phyloP scores from a whole-genome alignment of 2,888 invertebrate genomes.

The Chalcosyrphus nemorum region DNA sequence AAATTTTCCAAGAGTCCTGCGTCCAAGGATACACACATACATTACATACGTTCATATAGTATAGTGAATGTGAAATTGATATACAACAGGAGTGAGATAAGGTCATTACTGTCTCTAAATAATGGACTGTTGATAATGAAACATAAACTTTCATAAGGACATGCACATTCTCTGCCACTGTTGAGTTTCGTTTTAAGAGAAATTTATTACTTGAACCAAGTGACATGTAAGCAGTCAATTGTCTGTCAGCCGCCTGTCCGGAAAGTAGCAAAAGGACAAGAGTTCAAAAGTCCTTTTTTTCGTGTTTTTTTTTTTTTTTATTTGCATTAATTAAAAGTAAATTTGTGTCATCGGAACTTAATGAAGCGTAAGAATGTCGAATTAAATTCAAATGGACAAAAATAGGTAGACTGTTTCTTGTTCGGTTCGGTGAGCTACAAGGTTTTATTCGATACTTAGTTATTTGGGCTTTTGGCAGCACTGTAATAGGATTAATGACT shows the following conservation, averaged over 20 bases:
- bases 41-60: too few relatives aligned
- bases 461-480: conserved; percentile 11
- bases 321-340: conserved; percentile 56
- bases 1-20: conserved; percentile 35
- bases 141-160: conserved; percentile 53
- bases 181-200: conserved; percentile 34
- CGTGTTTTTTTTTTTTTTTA: neutral
- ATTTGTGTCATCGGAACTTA: conserved; percentile 41
- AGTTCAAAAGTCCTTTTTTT: neutral
- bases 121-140: conserved; percentile 62
- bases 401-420: neutral
- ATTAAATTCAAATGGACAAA: neutral
- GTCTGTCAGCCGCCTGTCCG: conserved; percentile 4
- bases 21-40: conserved; percentile 31
- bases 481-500: conserved; percentile 25
- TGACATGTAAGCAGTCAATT: conserved; percentile 35
- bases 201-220: conserved; percentile 37
- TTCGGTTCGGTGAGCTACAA: neutral
- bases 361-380: conserved; percentile 22
- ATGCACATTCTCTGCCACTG: conserved; percentile 13
- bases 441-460: neutral
- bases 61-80: conserved; percentile 22
- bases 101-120: conserved; percentile 47
- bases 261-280: neutral
- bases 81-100: conserved; percentile 23